Percentiles rank a stretch among this genome's conserved stretches.
Conservation (phyloP, 2,888 invertebrate genomes). For the Apamea crenata region DNA sequence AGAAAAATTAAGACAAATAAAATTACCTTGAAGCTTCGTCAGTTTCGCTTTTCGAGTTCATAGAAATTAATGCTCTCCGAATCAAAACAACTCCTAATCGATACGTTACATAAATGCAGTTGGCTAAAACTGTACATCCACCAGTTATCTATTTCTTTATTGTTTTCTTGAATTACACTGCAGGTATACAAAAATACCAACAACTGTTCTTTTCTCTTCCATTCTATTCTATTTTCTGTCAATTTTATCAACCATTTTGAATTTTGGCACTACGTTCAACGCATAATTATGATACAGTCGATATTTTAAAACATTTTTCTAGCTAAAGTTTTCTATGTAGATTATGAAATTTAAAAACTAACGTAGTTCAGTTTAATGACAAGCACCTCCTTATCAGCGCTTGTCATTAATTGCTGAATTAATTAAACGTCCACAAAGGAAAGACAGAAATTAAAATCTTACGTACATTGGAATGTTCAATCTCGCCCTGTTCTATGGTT, state of each 20-base stretch:
- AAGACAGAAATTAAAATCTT: background rate
- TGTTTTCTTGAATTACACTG: conserved; percentile 77
- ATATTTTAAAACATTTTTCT: background rate
- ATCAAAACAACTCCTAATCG: conserved; percentile 79
- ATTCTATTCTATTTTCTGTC: conserved; percentile 80
- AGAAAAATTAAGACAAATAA: conserved; percentile 56
- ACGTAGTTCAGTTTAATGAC: background rate
- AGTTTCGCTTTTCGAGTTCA: conserved; percentile 90
- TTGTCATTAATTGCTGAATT: background rate
- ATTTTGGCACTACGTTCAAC: conserved; percentile 69
- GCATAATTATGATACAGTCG: conserved; percentile 39
- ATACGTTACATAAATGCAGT: conserved; percentile 78
- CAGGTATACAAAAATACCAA: conserved; percentile 80
- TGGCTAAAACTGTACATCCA: conserved; percentile 75
- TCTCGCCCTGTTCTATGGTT: background rate
- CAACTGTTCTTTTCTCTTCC: conserved; percentile 78
- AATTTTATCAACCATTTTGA: conserved; percentile 81
- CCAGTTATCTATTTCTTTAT: conserved; percentile 59
- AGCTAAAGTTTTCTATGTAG: background rate
- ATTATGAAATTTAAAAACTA: background rate
- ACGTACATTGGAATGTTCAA: conserved; percentile 1
- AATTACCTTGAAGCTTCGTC: conserved; percentile 91
- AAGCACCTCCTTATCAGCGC: background rate
- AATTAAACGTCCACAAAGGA: background rate
- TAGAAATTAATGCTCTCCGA: conserved; percentile 84